phyloP scores from a whole-genome alignment of 2,888 invertebrate genomes.

The Parnassius apollo region DNA sequence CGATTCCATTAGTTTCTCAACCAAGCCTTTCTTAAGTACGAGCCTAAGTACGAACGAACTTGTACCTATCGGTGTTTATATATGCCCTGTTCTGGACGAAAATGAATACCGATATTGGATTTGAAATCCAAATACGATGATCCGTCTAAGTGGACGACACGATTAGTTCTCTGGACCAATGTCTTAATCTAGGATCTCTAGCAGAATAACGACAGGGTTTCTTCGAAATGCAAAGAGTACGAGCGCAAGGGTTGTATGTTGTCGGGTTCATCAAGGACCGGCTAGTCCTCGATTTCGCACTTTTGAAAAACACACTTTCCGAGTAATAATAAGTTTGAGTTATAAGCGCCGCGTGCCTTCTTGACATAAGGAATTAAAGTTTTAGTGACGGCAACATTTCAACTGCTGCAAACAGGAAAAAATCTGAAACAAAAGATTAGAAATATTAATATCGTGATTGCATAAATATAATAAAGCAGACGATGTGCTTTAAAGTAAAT shows the following conservation, averaged over 20 bases:
- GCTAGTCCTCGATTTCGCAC: slow-evolving; percentile 76
- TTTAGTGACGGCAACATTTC: slow-evolving; percentile 69
- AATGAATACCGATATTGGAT: slow-evolving; percentile 58
- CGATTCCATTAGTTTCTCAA: slow-evolving; percentile 70
- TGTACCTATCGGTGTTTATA: slow-evolving; percentile 45
- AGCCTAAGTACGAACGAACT: slow-evolving; percentile 50
- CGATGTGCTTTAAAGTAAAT: no score
- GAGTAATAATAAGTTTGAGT: slow-evolving; percentile 54
- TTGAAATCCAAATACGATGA: slow-evolving; percentile 47
- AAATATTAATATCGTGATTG: background rate
- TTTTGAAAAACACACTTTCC: slow-evolving; percentile 71
- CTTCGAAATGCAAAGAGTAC: slow-evolving; percentile 72
- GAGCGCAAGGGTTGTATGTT: slow-evolving; percentile 74
- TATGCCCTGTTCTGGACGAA: slow-evolving; percentile 51
- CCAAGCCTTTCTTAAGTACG: slow-evolving; percentile 53
- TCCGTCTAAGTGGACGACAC: slow-evolving; percentile 64
- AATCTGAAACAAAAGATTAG: slow-evolving; percentile 65
- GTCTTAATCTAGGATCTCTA: slow-evolving; percentile 83
- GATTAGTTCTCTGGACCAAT: slow-evolving; percentile 72
- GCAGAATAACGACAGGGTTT: slow-evolving; percentile 76
- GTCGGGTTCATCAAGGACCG: slow-evolving; percentile 80
- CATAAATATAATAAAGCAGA: no score
- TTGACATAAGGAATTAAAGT: slow-evolving; percentile 77
- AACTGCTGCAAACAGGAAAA: slow-evolving; percentile 43
- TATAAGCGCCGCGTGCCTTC: slow-evolving; percentile 53